phyloP scores from a whole-genome alignment of 2,888 invertebrate species.

The Sceliomorpha sp. region DNA sequence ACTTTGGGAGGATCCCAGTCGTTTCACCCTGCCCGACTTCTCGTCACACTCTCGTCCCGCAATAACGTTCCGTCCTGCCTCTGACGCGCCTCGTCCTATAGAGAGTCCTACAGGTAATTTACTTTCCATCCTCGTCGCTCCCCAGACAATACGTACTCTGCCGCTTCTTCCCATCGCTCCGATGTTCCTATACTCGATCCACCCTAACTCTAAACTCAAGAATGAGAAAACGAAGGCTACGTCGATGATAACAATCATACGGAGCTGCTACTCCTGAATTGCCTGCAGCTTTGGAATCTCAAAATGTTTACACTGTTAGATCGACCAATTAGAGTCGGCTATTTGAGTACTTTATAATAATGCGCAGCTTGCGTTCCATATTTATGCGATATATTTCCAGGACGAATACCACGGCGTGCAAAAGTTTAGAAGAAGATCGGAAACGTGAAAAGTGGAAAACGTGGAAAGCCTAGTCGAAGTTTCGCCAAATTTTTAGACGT shows the following conservation, averaged over 20 bases:
- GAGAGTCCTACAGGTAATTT: constrained; percentile 70
- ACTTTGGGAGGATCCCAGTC: too few species aligned
- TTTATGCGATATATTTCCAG: constrained; percentile 1
- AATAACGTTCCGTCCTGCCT: constrained; percentile 26
- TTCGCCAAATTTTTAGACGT: too few species aligned
- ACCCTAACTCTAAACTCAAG: background rate
- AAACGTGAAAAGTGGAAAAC: too few species aligned
- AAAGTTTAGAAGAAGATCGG: too few species aligned
- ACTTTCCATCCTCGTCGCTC: constrained; percentile 65
- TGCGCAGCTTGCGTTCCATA: background rate
- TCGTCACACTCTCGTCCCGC: constrained; percentile 16
- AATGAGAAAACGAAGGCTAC: background rate
- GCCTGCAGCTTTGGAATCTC: constrained; percentile 22
- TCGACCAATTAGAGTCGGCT: constrained; percentile 28
- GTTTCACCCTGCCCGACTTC: constrained; percentile 60
- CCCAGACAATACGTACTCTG: constrained; percentile 18
- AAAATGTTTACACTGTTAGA: constrained; percentile 29
- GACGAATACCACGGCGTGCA: too few species aligned
- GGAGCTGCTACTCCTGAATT: constrained; percentile 14
- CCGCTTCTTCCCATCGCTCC: background rate
- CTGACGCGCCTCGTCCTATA: constrained; percentile 45
- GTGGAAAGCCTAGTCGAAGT: too few species aligned
- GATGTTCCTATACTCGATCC: constrained; percentile 38
- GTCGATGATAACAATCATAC: constrained; percentile 23
- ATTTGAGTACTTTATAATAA: too few species aligned